Evolutionary conservation across 2,797 vertebrate genomes (phyloP).

Genomic region (Scolopax rusticola): DNA sequence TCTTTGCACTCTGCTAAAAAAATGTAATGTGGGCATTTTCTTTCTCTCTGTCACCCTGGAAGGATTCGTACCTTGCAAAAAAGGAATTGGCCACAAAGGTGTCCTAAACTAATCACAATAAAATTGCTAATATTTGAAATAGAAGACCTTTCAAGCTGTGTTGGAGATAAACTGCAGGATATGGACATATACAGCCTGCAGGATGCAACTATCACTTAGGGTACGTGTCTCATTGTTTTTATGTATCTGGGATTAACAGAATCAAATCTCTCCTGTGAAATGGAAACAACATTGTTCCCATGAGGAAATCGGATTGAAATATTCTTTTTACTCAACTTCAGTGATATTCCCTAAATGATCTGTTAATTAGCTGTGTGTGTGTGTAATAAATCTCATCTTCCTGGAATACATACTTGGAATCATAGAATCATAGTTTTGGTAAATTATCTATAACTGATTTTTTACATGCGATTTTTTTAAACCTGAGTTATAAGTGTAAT

Average conservation of each 20-base stretch:
- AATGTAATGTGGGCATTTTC: not conserved
- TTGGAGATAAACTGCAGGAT: not conserved
- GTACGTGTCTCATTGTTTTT: not conserved
- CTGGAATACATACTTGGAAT: not conserved
- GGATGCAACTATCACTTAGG: not conserved
- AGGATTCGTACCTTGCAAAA: not conserved
- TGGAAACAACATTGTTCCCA: not conserved
- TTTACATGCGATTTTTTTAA: not conserved
- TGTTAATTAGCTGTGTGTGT: not conserved
- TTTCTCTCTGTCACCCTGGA: not conserved
- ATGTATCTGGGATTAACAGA: not conserved
- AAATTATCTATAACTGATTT: not conserved
- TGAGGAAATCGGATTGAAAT: not conserved
- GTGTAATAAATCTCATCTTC: not conserved
- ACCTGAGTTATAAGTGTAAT: not conserved
- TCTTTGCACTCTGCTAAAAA: not conserved
- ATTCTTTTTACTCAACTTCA: not conserved
- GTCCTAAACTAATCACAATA: not conserved
- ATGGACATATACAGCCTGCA: not conserved
- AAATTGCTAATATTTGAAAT: not conserved
- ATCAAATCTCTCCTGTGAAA: not conserved
- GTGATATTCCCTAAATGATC: not conserved
- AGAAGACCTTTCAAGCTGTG: not conserved
- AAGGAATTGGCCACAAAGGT: not conserved
- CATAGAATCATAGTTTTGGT: not conserved